Percentiles rank a stretch among this genome's conserved stretches.
Conservation (phyloP, 2,113 vertebrate genomes). For the Eulemur macaco region DNA sequence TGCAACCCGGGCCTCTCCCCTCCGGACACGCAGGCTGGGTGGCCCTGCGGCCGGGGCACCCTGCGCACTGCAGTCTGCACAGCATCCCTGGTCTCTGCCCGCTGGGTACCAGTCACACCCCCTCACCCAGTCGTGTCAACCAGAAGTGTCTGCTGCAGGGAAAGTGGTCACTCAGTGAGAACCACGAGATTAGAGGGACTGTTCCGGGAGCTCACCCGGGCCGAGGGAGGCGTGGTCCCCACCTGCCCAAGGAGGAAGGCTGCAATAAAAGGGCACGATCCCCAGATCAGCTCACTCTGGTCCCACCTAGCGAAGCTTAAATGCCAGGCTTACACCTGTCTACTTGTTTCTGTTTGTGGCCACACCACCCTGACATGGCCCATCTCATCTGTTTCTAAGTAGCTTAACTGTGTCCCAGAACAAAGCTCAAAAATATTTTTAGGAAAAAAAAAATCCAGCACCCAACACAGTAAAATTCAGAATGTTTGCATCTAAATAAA, state of each 20-base stretch:
- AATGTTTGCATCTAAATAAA: not conserved
- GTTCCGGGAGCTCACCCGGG: not conserved
- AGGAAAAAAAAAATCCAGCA: not conserved
- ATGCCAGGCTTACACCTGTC: not conserved
- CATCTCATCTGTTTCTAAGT: too few relatives aligned
- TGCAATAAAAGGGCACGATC: not conserved
- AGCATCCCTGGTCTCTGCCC: not conserved
- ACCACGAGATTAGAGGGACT: too few relatives aligned
- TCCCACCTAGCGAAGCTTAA: not conserved
- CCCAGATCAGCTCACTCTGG: not conserved
- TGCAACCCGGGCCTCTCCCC: not conserved
- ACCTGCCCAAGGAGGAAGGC: not conserved
- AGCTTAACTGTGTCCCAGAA: not conserved
- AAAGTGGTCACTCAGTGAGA: too few relatives aligned
- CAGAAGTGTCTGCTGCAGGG: not conserved
- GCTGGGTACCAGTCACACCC: rapidly evolving
- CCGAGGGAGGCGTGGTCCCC: not conserved
- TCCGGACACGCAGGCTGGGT: rapidly evolving
- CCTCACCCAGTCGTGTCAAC: not conserved
- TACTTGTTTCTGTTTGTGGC: too few relatives aligned
- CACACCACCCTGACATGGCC: too few relatives aligned
- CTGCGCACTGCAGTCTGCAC: rapidly evolving
- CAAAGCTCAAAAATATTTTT: not conserved
- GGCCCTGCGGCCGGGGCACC: rapidly evolving
- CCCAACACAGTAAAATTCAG: not conserved